These are phyloP conservation scores for Gallinago stenura DNA, from an alignment of 2,797 vertebrate species.

Conservation along the genomic window DNA sequence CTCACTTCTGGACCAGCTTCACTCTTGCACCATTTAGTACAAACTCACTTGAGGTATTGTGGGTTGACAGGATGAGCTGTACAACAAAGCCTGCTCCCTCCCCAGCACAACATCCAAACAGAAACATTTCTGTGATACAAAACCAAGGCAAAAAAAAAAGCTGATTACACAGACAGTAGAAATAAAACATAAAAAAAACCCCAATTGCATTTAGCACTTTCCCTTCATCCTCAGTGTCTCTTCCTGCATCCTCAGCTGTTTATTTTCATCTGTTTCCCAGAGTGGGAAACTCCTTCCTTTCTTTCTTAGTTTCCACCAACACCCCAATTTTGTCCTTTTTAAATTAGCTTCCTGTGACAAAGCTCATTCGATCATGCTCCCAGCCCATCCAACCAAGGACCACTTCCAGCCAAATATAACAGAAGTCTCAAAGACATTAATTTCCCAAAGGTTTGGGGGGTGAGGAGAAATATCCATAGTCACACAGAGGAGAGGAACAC, in stretches of 20 bases:
- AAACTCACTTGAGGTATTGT: neutral
- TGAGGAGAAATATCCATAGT: neutral
- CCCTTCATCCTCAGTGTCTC: neutral
- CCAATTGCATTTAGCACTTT: neutral
- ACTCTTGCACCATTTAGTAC: accelerated
- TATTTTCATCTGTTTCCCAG: neutral
- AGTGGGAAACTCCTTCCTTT: neutral
- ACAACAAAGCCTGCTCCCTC: neutral
- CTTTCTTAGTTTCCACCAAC: neutral
- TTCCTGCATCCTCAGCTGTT: neutral
- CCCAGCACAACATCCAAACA: neutral
- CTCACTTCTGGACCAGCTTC: neutral
- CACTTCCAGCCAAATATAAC: neutral
- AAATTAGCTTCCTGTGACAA: neutral
- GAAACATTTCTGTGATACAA: neutral
- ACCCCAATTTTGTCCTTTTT: neutral
- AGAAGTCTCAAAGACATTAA: neutral
- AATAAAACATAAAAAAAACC: neutral
- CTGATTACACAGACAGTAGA: neutral
- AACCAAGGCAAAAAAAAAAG: neutral
- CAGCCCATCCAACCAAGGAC: neutral
- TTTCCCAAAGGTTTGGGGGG: neutral
- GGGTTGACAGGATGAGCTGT: neutral
- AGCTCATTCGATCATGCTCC: neutral
- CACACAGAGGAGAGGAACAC: neutral